Evolutionary conservation across 1,140 invertebrate genomes (phyloP), one percentile per base, ranked within the genome.

Genomic region (Atta colombica): DNA sequence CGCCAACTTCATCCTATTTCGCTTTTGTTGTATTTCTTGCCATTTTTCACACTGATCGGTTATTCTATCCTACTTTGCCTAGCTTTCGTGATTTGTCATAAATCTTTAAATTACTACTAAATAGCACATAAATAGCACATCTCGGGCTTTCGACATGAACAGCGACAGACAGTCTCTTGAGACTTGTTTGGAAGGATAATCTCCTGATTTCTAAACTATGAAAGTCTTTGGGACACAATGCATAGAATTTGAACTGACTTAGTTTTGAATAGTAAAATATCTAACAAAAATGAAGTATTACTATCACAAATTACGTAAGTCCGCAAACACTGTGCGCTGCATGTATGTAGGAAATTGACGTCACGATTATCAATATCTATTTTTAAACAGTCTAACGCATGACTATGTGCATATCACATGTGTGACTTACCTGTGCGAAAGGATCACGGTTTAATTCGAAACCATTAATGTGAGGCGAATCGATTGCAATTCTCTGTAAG

Each of bases 41-140:
- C 61, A 86, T 53, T 61, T 63, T 85, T 53, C 72, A 28, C 31
- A 53, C 16, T 58, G 51, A 21, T 61, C 84, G 10, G 16, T 35
- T n/a, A 65, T 87, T 51, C 88, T 74, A 80, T 80, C 61, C 51
- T 10, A 3, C 31, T 63, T 60, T 61, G 66, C 63, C 53, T 61
- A 72, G 28, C 81, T 89, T 87, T 61, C 16, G 84, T 55, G 69
- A 78, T 80, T 90, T 68, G 35, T 72, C 60, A 63, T 90, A 92
- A 94, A 91, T 91, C 91, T 91, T 88, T 74, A 93, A 93, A 94
- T 94, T 93, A 92, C 93, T 88, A 92, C 92, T 90, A 93, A 93
- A 93, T 82, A 82, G 89, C 90, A 71, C 92, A 94, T 45, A 45
- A 94, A 94, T 95, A 93, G 86, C 77, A 66, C 60, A 55, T 89